Base-by-base conservation (phyloP, 2,888 invertebrate genomes). In the Caenorhabditis afra region DNA sequence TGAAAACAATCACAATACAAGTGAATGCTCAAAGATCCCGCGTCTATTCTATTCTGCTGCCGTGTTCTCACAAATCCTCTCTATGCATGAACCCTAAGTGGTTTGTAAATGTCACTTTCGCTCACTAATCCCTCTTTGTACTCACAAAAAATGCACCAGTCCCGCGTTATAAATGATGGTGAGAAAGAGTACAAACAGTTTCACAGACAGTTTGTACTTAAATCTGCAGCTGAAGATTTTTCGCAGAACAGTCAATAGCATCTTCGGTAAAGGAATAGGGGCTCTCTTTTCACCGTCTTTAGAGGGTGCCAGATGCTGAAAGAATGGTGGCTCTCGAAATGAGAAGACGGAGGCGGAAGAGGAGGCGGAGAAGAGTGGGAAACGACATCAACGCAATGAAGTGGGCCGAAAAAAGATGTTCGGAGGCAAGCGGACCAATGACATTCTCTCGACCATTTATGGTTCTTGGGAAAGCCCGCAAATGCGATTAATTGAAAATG, bases 71-170 rank as follows among this genome's bases (percentile, higher is more conserved):
- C 29, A 29, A 29, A 29, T 29, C 29, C 29, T 7, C 29, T 7
- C 29, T 7, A 3, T 29, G 4, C 7, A 29, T 29, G 29, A 29
- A 29, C 29, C 29, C 29, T 29, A 29, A 29, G 29, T 29, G 29
- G 29, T 29, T 29, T 29, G 29, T 29, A 29, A 29, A 29, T 29
- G 29, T 29, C 29, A 29, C 29, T 29, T 29, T 3, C 29, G 29
- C 7, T 29, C 29, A 29, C 29, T 29, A 29, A 29, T 29, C 29
- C 29, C 7, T 29, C 29, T 29, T 29, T 29, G 29, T 16, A 73
- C 73, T 73, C 50, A 73, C 73, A 64, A 64, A 16, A 64, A 52
- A 20, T 73, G 73, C n/a, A 58, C 45, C 47, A 73, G 52, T 73
- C 73, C 73, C 22, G 52, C 58, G 55, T 73, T 62, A 65, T 73